Percentiles rank a stretch among this genome's conserved stretches.
Conservation (phyloP, 2,797 vertebrate species). For the Notolepis coatsorum region DNA sequence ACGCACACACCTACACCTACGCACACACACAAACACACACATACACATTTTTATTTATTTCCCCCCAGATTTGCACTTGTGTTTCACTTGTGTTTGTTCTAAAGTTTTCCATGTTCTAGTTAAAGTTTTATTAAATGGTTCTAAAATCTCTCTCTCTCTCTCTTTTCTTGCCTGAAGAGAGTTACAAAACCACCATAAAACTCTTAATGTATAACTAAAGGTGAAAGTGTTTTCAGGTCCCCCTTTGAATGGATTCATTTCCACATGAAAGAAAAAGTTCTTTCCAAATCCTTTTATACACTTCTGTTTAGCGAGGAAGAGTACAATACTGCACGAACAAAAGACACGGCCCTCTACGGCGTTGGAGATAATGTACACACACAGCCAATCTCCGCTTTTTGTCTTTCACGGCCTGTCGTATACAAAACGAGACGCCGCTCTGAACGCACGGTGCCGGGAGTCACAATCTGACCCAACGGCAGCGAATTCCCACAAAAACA, state of each 20-base stretch:
- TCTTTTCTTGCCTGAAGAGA: constrained; percentile 11
- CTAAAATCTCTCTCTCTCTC: constrained; percentile 26
- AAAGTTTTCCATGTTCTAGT: too few species aligned
- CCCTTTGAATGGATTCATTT: constrained; percentile 71
- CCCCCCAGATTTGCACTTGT: too few species aligned
- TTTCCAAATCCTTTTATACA: constrained; percentile 79
- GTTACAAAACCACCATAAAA: constrained; percentile 48
- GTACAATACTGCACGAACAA: constrained; percentile 70
- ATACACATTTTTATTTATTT: too few species aligned
- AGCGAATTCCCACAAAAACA: constrained; percentile 68
- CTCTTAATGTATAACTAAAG: constrained; percentile 61
- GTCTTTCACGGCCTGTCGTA: constrained; percentile 65
- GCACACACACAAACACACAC: too few species aligned
- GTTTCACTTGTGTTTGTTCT: too few species aligned
- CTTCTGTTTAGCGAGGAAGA: constrained; percentile 65
- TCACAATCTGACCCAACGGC: constrained; percentile 61
- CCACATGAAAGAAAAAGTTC: constrained; percentile 79
- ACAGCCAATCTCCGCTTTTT: constrained; percentile 54
- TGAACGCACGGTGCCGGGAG: constrained; percentile 43
- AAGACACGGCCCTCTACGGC: constrained; percentile 69
- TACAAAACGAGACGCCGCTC: constrained; percentile 68
- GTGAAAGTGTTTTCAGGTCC: constrained; percentile 74
- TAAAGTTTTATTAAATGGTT: constrained; percentile 28
- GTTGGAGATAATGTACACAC: constrained; percentile 52
- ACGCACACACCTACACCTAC: too few species aligned